Base-by-base conservation (phyloP, 2,888 invertebrate genomes). In the Conops quadrifasciatus region DNA sequence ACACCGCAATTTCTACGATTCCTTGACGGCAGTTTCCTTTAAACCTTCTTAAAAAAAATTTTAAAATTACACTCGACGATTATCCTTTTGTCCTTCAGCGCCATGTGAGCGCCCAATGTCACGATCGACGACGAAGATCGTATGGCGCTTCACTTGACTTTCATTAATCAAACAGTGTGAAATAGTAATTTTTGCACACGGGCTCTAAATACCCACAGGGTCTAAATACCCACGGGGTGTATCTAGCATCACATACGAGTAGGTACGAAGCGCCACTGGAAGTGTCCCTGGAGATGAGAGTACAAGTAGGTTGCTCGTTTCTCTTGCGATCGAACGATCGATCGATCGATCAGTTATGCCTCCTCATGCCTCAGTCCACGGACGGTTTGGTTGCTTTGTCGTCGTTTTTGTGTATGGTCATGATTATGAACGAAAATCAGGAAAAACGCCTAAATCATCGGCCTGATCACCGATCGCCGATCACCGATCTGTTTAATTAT, bases 391-490 rank as follows among this genome's bases (percentile, higher is more conserved):
- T 53, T 11, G 45, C n/a, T 15, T 49, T 4, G 24, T 49, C 36
- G 5, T 36, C 9, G 26, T 16, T 24, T 58, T 58, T 58, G 58
- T 58, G 58, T 28, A 24, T 26, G 15, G 13, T 58, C 58, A 58
- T 28, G 58, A 53, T 53, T 36, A 19, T 19, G 60, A 30, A 11
- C 26, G 13, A 28, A 68, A 72, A 74, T 73, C 73, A 7, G 9
- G 9, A 36, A 36, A 36, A 36, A 36, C 36, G 36, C 36, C 36
- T 36, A 36, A 36, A 36, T 75, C 71, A 74, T 72, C 73, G 73
- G 72, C 75, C 74, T 70, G 70, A 73, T 67, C 67, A 36, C 49
- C 49, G n/a, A n/a, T n/a, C n/a, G n/a, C 74, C 71, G 70, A 73
- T 67, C 67, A 36, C 49, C 49, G 66, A 66, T 68, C 60, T n/a